phyloP scores from a whole-genome alignment of 2,113 vertebrate genomes.

The Chunga burmeisteri region DNA sequence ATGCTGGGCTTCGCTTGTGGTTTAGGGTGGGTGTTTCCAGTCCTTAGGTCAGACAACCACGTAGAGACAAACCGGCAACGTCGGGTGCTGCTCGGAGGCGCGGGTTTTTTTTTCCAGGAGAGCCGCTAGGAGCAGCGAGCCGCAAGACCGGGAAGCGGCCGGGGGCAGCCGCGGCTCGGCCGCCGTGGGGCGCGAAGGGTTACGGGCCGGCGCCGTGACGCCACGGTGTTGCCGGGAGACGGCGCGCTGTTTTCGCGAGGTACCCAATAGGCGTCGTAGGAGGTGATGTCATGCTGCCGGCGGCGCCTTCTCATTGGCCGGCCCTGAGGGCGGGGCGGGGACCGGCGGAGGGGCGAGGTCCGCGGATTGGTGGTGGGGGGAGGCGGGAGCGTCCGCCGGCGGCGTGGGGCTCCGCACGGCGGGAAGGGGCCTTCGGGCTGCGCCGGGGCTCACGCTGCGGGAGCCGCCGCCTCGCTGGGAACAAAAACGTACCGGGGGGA shows the following conservation, averaged over 20 bases:
- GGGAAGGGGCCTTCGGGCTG: neutral
- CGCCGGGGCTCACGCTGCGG: neutral
- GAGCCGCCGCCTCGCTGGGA: no score
- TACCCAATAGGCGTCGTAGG: neutral
- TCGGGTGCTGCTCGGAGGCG: fast-evolving
- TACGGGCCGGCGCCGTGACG: neutral
- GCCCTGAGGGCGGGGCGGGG: neutral
- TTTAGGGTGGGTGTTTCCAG: neutral
- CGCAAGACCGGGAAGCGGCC: no score
- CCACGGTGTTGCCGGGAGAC: constrained; percentile 3
- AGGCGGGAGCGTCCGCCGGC: no score
- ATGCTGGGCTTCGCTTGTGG: fast-evolving
- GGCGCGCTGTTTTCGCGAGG: neutral
- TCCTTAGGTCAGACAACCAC: fast-evolving
- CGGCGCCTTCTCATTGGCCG: neutral
- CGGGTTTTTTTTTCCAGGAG: neutral
- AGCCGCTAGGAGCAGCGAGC: no score
- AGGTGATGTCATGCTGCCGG: constrained; percentile 21
- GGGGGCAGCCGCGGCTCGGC: neutral
- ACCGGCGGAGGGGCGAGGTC: neutral
- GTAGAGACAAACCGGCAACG: fast-evolving
- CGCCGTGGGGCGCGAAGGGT: neutral
- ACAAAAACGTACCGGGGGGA: fast-evolving
- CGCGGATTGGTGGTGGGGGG: neutral
- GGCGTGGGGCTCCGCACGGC: neutral